phyloP scores from a whole-genome alignment of 2,888 invertebrate genomes.

The Lasioglossum malachurum region DNA sequence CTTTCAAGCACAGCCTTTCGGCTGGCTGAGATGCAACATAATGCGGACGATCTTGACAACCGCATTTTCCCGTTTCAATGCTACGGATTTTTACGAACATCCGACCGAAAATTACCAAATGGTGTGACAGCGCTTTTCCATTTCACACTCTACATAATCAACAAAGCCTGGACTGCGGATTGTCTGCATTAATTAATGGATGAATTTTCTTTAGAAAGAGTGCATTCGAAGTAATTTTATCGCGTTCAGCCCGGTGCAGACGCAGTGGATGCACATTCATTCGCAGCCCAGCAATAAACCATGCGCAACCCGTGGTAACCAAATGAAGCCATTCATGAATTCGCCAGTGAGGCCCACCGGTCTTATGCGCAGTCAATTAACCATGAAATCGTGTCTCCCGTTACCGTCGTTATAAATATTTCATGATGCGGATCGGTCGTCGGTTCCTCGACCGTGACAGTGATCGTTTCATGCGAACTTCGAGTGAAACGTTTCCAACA shows the following conservation, averaged over 20 bases:
- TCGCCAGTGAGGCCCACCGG: neutral
- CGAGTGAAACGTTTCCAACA: neutral
- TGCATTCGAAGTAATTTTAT: neutral
- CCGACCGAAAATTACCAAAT: neutral
- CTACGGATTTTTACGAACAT: neutral
- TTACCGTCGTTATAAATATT: constrained; percentile 50
- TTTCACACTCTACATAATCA: too few relatives aligned
- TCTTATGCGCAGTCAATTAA: constrained; percentile 43
- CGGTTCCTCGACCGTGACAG: constrained; percentile 39
- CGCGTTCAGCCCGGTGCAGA: neutral
- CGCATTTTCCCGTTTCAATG: neutral
- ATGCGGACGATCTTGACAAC: constrained; percentile 11
- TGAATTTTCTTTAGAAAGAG: neutral
- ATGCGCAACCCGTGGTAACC: neutral
- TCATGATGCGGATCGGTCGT: constrained; percentile 36
- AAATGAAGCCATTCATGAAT: constrained; percentile 53
- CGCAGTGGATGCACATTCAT: neutral
- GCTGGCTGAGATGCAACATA: constrained; percentile 10
- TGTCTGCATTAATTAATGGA: too few relatives aligned
- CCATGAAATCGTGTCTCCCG: constrained; percentile 47
- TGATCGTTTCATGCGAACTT: constrained; percentile 15
- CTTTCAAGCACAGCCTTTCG: constrained; percentile 16
- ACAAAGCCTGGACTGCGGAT: too few relatives aligned
- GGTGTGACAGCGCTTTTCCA: too few relatives aligned
- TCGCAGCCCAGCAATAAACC: neutral